These are phyloP conservation scores for Bibio marci DNA, from an alignment of 2,888 invertebrate genomes.

Conservation along the genomic window DNA sequence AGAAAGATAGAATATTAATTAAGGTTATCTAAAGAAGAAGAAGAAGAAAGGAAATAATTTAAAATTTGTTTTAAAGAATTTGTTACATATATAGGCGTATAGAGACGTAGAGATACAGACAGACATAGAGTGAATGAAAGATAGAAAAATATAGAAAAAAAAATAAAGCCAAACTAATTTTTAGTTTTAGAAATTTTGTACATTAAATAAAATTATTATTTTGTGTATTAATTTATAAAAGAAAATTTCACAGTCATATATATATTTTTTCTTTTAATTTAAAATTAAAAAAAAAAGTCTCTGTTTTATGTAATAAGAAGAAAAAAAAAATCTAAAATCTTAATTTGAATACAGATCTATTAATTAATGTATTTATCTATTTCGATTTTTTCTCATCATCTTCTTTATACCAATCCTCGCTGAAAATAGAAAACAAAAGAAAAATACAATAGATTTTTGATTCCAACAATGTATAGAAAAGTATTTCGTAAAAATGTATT, in stretches of 20 bases:
- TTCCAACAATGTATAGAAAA: constrained; percentile 4
- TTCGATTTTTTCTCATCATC: constrained; percentile 33
- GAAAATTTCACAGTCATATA: constrained; percentile 1
- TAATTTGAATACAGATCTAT: too few species aligned
- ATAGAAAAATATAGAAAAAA: background rate
- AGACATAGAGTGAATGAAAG: background rate
- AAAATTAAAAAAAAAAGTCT: constrained; percentile 2
- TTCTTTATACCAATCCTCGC: constrained; percentile 87
- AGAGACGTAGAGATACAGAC: too few species aligned
- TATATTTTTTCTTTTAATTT: constrained; percentile 1
- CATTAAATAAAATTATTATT: too few species aligned
- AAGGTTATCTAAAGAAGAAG: too few species aligned
- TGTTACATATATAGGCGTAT: too few species aligned
- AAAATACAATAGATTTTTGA: constrained; percentile 4
- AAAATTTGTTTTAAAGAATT: too few species aligned
- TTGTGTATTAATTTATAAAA: background rate
- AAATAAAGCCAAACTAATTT: constrained; percentile 4
- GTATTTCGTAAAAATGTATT: constrained; percentile 2
- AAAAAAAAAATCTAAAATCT: too few species aligned
- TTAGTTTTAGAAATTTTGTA: background rate
- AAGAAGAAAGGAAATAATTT: too few species aligned
- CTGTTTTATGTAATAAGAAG: too few species aligned
- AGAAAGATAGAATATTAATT: too few species aligned
- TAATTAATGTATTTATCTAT: too few species aligned
- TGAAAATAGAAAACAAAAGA: constrained; percentile 22